phyloP scores from a whole-genome alignment of 1,140 invertebrate genomes.

The Homarus americanus region DNA sequence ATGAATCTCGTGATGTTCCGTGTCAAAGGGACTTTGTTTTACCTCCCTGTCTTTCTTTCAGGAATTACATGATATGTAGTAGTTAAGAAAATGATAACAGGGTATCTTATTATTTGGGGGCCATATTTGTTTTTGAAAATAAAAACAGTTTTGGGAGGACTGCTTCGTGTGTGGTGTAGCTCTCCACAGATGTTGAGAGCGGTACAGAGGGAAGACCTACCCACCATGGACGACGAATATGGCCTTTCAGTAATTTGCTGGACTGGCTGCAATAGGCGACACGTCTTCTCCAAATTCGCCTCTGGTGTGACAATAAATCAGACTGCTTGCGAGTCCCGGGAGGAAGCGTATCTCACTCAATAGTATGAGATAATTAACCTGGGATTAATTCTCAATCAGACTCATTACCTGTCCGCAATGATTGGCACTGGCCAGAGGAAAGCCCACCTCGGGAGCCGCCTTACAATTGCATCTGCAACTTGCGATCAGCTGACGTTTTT shows the following conservation, averaged over 20 bases:
- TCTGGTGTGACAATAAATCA: slow-evolving; percentile 40
- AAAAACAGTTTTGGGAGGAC: background rate
- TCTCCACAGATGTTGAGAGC: background rate
- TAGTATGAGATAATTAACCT: slow-evolving; percentile 56
- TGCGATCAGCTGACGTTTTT: slow-evolving; percentile 61
- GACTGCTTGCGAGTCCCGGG: slow-evolving; percentile 25
- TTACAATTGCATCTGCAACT: slow-evolving; percentile 50
- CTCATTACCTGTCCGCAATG: slow-evolving; percentile 68
- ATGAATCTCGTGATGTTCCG: too few species aligned
- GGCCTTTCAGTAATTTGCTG: background rate
- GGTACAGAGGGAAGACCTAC: background rate
- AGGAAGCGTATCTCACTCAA: slow-evolving; percentile 44
- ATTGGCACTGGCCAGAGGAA: slow-evolving; percentile 58
- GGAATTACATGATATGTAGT: too few species aligned
- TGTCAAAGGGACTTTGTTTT: too few species aligned
- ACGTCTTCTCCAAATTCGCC: background rate
- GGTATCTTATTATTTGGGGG: background rate
- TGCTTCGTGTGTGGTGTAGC: background rate
- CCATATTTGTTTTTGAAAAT: background rate
- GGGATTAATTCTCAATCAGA: slow-evolving; percentile 51
- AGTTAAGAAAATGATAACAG: too few species aligned
- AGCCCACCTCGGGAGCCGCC: slow-evolving; percentile 43
- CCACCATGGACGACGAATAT: background rate
- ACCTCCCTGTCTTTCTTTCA: too few species aligned
- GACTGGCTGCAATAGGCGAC: background rate